These are phyloP conservation scores for Tachysurus vachellii DNA, from an alignment of 2,113 vertebrate genomes.

Conservation along the genomic window DNA sequence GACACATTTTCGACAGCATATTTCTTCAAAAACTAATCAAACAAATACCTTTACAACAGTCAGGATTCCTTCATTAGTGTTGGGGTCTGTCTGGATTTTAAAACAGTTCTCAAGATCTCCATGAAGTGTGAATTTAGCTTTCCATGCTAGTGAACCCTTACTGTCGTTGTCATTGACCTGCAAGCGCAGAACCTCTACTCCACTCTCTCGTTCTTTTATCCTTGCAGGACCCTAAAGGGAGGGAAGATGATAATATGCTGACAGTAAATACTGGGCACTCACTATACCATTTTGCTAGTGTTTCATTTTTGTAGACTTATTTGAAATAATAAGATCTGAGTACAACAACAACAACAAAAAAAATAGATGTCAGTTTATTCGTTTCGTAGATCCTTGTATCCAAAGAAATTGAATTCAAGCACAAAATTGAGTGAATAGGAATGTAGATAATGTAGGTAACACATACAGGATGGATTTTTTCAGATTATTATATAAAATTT, in stretches of 20 bases:
- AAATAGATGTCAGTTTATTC: background rate
- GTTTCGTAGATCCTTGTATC: background rate
- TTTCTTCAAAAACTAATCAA: background rate
- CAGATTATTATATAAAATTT: background rate
- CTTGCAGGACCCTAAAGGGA: constrained; percentile 51
- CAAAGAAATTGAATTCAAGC: background rate
- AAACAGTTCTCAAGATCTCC: constrained; percentile 72
- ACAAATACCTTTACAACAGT: constrained; percentile 75
- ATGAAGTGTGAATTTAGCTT: constrained; percentile 67
- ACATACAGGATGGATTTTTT: background rate
- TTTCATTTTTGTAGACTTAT: background rate
- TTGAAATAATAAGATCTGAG: background rate
- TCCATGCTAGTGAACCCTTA: constrained; percentile 70
- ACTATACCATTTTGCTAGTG: background rate
- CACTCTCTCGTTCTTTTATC: background rate
- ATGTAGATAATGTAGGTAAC: background rate
- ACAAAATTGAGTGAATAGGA: no score
- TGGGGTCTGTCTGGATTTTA: constrained; percentile 71
- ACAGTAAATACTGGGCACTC: background rate
- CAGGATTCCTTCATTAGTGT: constrained; percentile 79
- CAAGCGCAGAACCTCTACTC: constrained; percentile 63
- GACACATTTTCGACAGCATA: background rate
- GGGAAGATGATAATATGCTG: no score
- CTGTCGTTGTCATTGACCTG: constrained; percentile 73
- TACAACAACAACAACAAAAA: background rate